Evolutionary conservation across 2,888 invertebrate species (phyloP).

Genomic region (Dynastes tityus): DNA sequence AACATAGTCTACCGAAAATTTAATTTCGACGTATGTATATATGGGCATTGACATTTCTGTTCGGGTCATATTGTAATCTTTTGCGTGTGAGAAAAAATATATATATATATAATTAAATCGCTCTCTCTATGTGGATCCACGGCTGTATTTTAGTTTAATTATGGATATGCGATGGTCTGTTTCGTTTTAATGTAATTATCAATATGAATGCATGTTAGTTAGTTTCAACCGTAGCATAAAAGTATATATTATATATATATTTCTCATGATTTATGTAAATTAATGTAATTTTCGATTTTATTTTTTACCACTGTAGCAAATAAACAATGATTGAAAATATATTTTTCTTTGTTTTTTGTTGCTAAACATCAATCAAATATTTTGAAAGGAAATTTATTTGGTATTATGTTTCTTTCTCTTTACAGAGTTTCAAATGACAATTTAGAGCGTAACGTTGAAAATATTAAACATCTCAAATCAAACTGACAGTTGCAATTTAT

Average conservation of each 20-base stretch:
- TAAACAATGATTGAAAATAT: conserved; percentile 60
- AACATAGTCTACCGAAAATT: conserved; percentile 10
- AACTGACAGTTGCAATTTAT: conserved; percentile 40
- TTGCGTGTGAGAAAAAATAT: conserved; percentile 51
- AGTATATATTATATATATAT: conserved; percentile 59
- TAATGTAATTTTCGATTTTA: conserved; percentile 70
- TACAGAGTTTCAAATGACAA: too few relatives aligned
- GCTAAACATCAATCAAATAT: neutral
- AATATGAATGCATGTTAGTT: conserved; percentile 69
- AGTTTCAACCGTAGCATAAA: conserved; percentile 56
- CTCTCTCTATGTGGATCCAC: conserved; percentile 59
- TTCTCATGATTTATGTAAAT: conserved; percentile 67
- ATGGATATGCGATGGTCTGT: conserved; percentile 68
- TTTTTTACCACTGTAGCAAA: conserved; percentile 70
- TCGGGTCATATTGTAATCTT: conserved; percentile 48
- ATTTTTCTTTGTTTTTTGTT: conserved; percentile 49
- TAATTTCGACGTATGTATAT: conserved; percentile 42
- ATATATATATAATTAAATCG: conserved; percentile 56
- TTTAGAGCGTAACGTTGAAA: neutral
- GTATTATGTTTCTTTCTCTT: neutral
- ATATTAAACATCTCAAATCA: neutral
- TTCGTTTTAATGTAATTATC: conserved; percentile 59
- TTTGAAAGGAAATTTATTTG: conserved; percentile 4
- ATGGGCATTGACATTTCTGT: conserved; percentile 49
- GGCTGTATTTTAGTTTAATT: conserved; percentile 69